A percentile compares a stretch with the other conserved stretches of the same genome.
phyloP scores from a whole-genome alignment of 2,113 vertebrate species.

The zebrafish (Danio rerio) region DNA sequence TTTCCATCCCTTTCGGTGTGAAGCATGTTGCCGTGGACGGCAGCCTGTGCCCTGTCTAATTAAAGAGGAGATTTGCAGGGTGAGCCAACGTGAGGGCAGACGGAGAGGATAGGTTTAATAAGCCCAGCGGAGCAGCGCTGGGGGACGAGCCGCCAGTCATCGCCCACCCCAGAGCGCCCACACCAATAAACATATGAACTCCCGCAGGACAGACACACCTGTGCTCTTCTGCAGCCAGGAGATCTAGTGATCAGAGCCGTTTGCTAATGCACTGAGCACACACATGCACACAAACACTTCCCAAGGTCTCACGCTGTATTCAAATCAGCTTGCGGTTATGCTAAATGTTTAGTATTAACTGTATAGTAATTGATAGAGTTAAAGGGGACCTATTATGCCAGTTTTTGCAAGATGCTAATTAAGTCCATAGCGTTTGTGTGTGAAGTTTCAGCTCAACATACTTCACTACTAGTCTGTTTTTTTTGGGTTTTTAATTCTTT shows the following conservation, averaged over 20 bases:
- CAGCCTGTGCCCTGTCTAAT: slow-evolving; percentile 73
- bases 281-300: background rate
- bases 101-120: slow-evolving; percentile 76
- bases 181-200: slow-evolving; percentile 22
- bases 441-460: too few relatives aligned
- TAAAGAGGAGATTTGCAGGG: slow-evolving; percentile 78
- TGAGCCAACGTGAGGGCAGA: slow-evolving; percentile 73
- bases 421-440: too few relatives aligned
- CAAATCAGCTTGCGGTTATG: background rate
- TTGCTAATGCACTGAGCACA: background rate
- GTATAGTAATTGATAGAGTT: too few relatives aligned
- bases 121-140: slow-evolving; percentile 50
- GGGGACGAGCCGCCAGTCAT: slow-evolving; percentile 39
- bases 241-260: background rate
- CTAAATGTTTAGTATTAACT: background rate
- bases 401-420: too few relatives aligned
- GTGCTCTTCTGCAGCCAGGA: slow-evolving; percentile 2
- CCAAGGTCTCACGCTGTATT: background rate
- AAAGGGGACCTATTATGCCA: too few relatives aligned
- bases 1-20: background rate
- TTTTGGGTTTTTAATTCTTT: too few relatives aligned
- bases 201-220: slow-evolving; percentile 21
- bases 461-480: too few relatives aligned
- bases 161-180: background rate
- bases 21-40: slow-evolving; percentile 54